phyloP scores from a whole-genome alignment of 2,113 vertebrate species.

The Sinocyclocheilus grahami region DNA sequence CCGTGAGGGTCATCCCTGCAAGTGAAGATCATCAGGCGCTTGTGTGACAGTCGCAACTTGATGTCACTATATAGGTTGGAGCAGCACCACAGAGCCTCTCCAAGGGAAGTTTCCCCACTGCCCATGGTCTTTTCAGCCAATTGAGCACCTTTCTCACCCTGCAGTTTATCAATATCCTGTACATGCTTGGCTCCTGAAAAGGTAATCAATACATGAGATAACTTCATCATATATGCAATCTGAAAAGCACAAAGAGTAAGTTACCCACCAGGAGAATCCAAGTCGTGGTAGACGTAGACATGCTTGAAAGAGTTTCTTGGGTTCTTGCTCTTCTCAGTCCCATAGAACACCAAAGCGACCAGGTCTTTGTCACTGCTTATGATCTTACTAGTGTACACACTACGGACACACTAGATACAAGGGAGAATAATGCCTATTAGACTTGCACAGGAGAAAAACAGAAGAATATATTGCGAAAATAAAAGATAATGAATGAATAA shows the following conservation, averaged over 20 bases:
- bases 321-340: slow-evolving; percentile 87
- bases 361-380: slow-evolving; percentile 89
- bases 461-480: neutral
- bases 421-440: neutral
- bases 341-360: slow-evolving; percentile 90
- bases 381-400: slow-evolving; percentile 93
- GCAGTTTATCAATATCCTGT: slow-evolving; percentile 82
- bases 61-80: slow-evolving; percentile 93
- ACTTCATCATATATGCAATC: neutral
- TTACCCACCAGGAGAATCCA: slow-evolving; percentile 86
- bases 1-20: slow-evolving; percentile 88
- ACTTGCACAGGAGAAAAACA: neutral
- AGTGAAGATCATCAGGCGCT: slow-evolving; percentile 95
- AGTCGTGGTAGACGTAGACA: slow-evolving; percentile 89
- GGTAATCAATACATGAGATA: neutral
- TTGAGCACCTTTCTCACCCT: slow-evolving; percentile 73
- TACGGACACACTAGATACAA: slow-evolving; percentile 83
- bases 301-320: slow-evolving; percentile 86
- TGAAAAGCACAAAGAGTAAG: neutral
- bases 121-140: slow-evolving; percentile 81
- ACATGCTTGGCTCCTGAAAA: slow-evolving; percentile 85
- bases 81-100: slow-evolving; percentile 93
- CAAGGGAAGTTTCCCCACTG: slow-evolving; percentile 81
- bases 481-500: neutral
- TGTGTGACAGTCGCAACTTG: slow-evolving; percentile 87